These are phyloP conservation scores for Trachythela sp. DNA, from an alignment of 64 coral and sea anemone species.

Conservation along the genomic window DNA sequence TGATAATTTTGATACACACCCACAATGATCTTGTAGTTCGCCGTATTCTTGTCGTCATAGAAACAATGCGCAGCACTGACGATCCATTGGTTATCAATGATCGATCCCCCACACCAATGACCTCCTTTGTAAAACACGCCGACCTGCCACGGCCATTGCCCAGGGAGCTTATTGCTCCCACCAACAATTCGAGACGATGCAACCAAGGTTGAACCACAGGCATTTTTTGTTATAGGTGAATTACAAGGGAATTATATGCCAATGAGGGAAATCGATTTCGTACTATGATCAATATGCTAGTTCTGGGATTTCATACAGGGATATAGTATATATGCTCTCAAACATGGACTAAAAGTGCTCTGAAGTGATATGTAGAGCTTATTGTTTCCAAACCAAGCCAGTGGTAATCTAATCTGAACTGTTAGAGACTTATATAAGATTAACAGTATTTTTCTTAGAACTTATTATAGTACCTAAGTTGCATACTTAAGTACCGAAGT, in stretches of 20 bases:
- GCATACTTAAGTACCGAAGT: too few relatives aligned
- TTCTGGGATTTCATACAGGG: too few relatives aligned
- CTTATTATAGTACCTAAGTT: too few relatives aligned
- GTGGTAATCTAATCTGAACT: too few relatives aligned
- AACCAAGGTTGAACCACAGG: background rate
- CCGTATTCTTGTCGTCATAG: background rate
- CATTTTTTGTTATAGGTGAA: background rate
- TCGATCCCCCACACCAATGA: constrained; percentile 1
- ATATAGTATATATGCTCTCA: too few relatives aligned
- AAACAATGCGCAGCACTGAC: constrained; percentile 15
- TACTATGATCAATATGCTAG: too few relatives aligned
- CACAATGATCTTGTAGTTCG: background rate
- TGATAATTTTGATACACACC: background rate
- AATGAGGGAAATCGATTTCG: too few relatives aligned
- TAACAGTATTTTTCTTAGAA: too few relatives aligned
- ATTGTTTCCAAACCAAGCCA: too few relatives aligned
- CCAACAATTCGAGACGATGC: background rate
- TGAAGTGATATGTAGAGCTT: too few relatives aligned
- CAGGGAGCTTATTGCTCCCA: background rate
- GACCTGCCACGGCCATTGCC: background rate
- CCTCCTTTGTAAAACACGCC: background rate
- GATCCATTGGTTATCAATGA: background rate
- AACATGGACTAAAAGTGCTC: too few relatives aligned
- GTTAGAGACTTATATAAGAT: too few relatives aligned
- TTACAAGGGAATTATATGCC: background rate